Conservation (phyloP, 2,113 vertebrate species). For the Vimba vimba region DNA sequence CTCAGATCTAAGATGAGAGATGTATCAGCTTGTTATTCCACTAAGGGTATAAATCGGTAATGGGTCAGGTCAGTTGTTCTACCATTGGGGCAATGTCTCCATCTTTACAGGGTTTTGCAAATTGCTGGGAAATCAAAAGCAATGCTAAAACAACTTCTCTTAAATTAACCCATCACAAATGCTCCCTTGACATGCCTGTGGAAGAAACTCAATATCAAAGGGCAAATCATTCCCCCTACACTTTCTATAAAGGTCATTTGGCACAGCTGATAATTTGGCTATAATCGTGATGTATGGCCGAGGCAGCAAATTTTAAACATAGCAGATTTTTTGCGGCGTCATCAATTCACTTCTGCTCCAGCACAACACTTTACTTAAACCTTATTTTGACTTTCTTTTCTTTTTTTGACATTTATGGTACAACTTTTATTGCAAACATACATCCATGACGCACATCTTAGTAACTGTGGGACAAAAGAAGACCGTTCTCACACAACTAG, state of each 20-base stretch:
- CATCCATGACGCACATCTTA: conserved; percentile 25
- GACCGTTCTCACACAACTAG: background rate
- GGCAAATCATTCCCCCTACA: conserved; percentile 37
- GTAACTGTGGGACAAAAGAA: background rate
- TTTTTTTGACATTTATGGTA: conserved; percentile 5
- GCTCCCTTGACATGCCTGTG: conserved; percentile 34
- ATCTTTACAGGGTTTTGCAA: too few species aligned
- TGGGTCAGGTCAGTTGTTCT: too few species aligned
- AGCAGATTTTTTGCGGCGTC: conserved; percentile 42
- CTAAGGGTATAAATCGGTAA: too few species aligned
- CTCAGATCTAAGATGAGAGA: too few species aligned
- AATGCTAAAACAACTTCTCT: background rate
- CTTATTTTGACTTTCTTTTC: conserved; percentile 6
- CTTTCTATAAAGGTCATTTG: conserved; percentile 57
- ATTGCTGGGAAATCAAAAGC: too few species aligned
- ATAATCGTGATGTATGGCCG: conserved; percentile 53
- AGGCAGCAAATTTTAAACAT: conserved; percentile 50
- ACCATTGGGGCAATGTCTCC: too few species aligned
- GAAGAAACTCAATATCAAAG: conserved; percentile 35
- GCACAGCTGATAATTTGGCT: conserved; percentile 50
- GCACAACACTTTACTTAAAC: conserved; percentile 1
- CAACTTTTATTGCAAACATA: background rate
- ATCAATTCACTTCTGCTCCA: conserved; percentile 26
- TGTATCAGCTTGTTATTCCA: too few species aligned
- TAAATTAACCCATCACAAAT: conserved; percentile 30